Evolutionary conservation across 2,113 vertebrate species (phyloP), one percentile per base, ranked within the genome.

Genomic region (Gobio gobio): DNA sequence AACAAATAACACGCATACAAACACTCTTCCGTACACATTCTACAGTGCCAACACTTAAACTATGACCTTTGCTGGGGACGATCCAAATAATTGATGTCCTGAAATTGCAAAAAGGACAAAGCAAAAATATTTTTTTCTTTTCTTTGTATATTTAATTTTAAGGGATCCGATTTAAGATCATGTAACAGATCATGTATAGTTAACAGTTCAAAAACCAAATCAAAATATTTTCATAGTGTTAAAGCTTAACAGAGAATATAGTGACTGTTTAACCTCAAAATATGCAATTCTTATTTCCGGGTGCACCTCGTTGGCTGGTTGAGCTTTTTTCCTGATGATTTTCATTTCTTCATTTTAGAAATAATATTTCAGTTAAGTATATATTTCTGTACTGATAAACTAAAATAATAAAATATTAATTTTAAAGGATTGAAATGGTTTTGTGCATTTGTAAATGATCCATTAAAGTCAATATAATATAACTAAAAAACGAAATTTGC

Each of bases 41-140:
- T 12, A 77, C 78, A 79, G 49, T 70, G 87, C 86, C 91, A 90
- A 47, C 85, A 33, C 79, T 26, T 90, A 80, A 92, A 81, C 90
- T 89, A 47, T 91, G 90, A 93, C 89, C 92, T 87, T 73, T 24
- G 68, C 22, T 68, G 29, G 51, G 61, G 58, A 26, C 43, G 72
- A 83, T 36, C 18, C 26, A 86, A 78, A 75, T 40, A 58, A 49
- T 5, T 8, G 24, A 26, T 82, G 43, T 5, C 51, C 58, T 70
- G 4, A 61, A 43, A 36, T 4, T 40, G 20, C 5, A 16, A 83
- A 64, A 18, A 78, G 16, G 16, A 56, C 20, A 5, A 61, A 78
- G 13, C 10, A 29, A 77, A 78, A 43, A 72, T 4, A 40, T 40
- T 2, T 47, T 47, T 49, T 70, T 3, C 29, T 24, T 74, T 74